Percentiles rank a stretch among this genome's conserved stretches.
Evolutionary conservation across 2,888 invertebrate genomes (phyloP).

Genomic region (Labia minor): DNA sequence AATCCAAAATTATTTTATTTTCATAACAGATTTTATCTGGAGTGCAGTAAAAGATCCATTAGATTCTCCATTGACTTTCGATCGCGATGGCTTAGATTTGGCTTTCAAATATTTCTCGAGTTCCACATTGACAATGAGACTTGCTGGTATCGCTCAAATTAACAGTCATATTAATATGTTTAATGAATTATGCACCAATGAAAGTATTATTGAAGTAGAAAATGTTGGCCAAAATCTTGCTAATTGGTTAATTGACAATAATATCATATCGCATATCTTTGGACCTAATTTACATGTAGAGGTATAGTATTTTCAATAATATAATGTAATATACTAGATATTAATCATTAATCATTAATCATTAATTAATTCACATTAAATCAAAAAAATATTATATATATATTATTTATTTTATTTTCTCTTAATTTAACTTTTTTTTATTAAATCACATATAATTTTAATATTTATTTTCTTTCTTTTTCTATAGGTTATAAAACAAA

Average conservation of each 20-base stretch:
- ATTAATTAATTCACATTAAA: background rate
- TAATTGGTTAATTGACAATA: constrained; percentile 78
- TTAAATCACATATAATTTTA: constrained; percentile 13
- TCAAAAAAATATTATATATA: background rate
- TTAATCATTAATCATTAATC: background rate
- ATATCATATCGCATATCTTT: constrained; percentile 86
- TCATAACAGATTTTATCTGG: constrained; percentile 88
- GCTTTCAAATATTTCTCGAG: constrained; percentile 96
- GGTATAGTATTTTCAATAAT: no score
- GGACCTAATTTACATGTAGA: constrained; percentile 96
- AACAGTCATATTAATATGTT: constrained; percentile 86
- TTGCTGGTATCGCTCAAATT: constrained; percentile 88
- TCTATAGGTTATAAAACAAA: constrained; percentile 77
- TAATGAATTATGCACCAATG: constrained; percentile 83
- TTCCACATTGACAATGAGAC: constrained; percentile 82
- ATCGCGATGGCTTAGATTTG: constrained; percentile 75
- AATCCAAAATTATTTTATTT: no score
- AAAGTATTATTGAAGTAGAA: constrained; percentile 75
- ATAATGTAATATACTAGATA: constrained; percentile 24
- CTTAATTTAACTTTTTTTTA: background rate
- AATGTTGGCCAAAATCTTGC: constrained; percentile 73
- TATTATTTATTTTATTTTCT: no score
- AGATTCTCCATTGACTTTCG: constrained; percentile 75
- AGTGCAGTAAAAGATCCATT: constrained; percentile 86
- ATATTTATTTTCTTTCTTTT: constrained; percentile 22